A percentile compares a stretch with the other conserved stretches of the same genome.
Evolutionary conservation across 2,888 invertebrate species (phyloP).

Genomic region (Eupithecia exiguata): DNA sequence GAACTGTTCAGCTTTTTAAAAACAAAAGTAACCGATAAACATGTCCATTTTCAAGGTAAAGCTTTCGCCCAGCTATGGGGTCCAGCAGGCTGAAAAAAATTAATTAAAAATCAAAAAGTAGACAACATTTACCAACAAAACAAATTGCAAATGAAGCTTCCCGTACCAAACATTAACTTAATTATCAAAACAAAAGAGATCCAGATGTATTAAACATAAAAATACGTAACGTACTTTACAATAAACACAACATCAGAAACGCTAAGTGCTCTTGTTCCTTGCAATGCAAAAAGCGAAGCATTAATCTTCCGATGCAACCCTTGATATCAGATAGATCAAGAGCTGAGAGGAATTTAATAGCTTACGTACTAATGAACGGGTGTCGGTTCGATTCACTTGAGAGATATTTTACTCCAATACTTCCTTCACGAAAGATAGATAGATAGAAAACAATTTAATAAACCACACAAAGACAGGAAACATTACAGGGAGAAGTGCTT

Average conservation of each 20-base stretch:
- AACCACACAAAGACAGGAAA: background rate
- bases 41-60: background rate
- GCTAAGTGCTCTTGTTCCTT: slow-evolving; percentile 45
- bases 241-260: slow-evolving; percentile 38
- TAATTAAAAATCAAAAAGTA: background rate
- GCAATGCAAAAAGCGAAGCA: slow-evolving; percentile 41
- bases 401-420: background rate
- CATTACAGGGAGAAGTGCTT: background rate
- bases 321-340: slow-evolving; percentile 18
- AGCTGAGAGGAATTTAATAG: background rate
- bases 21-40: background rate
- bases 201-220: background rate
- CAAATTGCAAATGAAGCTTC: slow-evolving; percentile 6
- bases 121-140: background rate
- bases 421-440: background rate
- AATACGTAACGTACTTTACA: slow-evolving; percentile 4
- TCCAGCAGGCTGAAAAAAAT: background rate
- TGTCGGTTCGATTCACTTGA: background rate
- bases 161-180: background rate
- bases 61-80: background rate
- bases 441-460: background rate
- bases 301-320: slow-evolving; percentile 45
- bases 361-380: background rate
- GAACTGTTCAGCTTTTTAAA: background rate
- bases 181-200: background rate